Evolutionary conservation across 2,113 vertebrate species (phyloP), one percentile per base, ranked within the genome.

Genomic region (Pterocles gutturalis): DNA sequence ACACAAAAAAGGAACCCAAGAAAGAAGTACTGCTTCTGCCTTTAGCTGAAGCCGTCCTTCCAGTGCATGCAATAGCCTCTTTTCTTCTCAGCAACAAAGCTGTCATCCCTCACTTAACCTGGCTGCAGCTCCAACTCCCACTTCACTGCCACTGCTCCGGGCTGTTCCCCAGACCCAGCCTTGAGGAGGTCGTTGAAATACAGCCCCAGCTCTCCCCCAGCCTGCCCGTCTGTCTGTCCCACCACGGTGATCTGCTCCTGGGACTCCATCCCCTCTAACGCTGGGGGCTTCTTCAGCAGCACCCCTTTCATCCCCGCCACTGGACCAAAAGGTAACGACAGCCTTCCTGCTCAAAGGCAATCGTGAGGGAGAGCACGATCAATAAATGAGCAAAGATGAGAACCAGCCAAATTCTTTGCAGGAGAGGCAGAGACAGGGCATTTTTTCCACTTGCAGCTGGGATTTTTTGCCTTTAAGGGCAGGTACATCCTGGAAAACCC

Each of bases 401-500:
- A 93, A 75, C 25, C 31, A 36, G 51, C 8, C 2, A 0, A 28
- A 33, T 1, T 10, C 54, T 10, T 41, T 24, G 36, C 60, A 46
- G 25, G 1, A 31, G 17, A 34, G 34, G 25, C 55, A 54, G 21
- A 54, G 5, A n/a, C 2, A 15, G 62, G 67, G 33, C 69, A 72
- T 38, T 51, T 67, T 53, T 67, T 53, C 61, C 65, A 71, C 61
- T 33, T 11, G 48, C 10, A 45, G 87, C 33, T 67, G 55, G 67
- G 21, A 28, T 53, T 57, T 49, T 58, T 12, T 92, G 25, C 38
- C 67, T 60, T 60, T 61, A 90, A 73, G 80, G 34, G 62, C 26
- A 84, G 72, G 72, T 48, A 71, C 69, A 75, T 87, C 77, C 91
- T 89, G 77, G 91, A 96, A 94, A 96, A 82, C 69, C 76, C 65